Base-by-base conservation (phyloP, 2,797 vertebrate genomes). In the Semaprochilodus insignis region DNA sequence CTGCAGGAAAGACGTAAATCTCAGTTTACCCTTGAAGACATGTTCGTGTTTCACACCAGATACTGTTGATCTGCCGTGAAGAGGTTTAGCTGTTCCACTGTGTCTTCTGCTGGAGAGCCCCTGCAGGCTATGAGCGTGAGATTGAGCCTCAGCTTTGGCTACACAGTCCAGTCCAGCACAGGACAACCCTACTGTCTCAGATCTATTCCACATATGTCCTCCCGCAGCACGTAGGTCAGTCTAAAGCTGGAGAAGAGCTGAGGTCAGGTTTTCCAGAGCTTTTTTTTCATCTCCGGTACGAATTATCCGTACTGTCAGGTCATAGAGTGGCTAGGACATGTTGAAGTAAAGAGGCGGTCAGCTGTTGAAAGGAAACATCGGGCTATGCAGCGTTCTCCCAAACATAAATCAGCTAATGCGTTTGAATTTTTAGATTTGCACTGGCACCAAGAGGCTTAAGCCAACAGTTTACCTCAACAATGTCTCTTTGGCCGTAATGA, bases 1-100 rank as follows among this genome's bases (percentile, higher is more conserved):
- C 87, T 86, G 87, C 85, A 83, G 87, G 91, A 90, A 93, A 93
- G 91, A 93, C 78, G 75, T 85, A 92, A 88, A 86, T 89, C 81
- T 90, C 81, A 81, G 88, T 88, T 89, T 90, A 87, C 74, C 81
- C 86, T 87, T 70, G 80, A 83, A 86, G 86, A 85, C 78, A 80
- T 82, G 80, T 87, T 90, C 85, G 25, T 86, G 89, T 91, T 92
- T 90, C 89, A 89, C 87, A 89, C 86, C 87, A 71, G 88, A 91
- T 91, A 90, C 89, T 86, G 86, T 92, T 93, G 90, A 93, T 92
- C 78, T 89, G 81, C 79, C 75, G 74, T 25, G n/a, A 36, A 17
- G 88, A 84, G 73, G 82, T 88, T 90, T 83, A 65, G 85, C 44
- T 78, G 54, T 78, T 63, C 86, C 40, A 81, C 81, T 78, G 83